phyloP scores from a whole-genome alignment of 2,113 vertebrate species.

The Leuciscus idus region DNA sequence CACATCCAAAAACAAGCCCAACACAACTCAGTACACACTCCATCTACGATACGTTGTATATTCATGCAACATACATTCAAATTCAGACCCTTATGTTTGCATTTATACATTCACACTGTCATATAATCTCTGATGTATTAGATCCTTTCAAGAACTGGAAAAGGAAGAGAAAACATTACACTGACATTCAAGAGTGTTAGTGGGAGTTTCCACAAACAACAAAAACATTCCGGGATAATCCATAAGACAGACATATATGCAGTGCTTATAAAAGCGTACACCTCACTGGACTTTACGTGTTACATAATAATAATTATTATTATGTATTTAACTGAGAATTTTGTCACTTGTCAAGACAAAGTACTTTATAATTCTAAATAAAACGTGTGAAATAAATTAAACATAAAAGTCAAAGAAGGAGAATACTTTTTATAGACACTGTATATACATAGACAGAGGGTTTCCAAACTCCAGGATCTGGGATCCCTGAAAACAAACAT shows the following conservation, averaged over 20 bases:
- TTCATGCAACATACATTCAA: constrained; percentile 55
- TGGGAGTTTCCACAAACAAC: constrained; percentile 36
- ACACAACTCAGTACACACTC: neutral
- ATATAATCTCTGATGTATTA: neutral
- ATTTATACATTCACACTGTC: constrained; percentile 17
- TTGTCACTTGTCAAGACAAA: neutral
- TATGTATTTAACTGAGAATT: neutral
- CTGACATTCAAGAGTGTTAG: constrained; percentile 46
- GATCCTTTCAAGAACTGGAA: constrained; percentile 8
- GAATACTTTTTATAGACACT: constrained; percentile 11
- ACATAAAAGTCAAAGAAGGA: constrained; percentile 1
- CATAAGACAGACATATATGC: constrained; percentile 30
- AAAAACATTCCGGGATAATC: constrained; percentile 51
- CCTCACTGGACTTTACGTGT: neutral
- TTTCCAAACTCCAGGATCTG: constrained; percentile 44
- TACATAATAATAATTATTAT: neutral
- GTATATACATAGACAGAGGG: constrained; percentile 25
- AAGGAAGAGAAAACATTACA: constrained; percentile 46
- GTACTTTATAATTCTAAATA: neutral
- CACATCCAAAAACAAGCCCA: constrained; percentile 14
- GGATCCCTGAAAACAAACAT: constrained; percentile 17
- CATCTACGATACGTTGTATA: neutral
- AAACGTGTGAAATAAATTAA: neutral
- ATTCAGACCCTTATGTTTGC: neutral
- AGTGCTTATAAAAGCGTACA: constrained; percentile 7